Conservation (phyloP, 1,140 invertebrate genomes). For the Drosophila lowei region DNA sequence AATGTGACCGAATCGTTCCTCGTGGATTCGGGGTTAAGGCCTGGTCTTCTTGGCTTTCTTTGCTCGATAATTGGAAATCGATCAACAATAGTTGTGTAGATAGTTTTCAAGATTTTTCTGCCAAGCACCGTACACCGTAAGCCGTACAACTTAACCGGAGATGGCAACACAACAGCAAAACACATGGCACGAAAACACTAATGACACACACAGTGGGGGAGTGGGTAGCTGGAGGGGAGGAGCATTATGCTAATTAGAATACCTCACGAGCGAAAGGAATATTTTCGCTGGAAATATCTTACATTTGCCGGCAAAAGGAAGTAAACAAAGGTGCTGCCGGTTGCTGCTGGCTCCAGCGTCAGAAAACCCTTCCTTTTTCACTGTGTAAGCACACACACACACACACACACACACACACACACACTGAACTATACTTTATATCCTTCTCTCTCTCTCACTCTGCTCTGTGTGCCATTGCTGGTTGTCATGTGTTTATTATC, state of each 20-base stretch:
- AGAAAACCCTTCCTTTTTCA: neutral
- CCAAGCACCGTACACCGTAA: no score
- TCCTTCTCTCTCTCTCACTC: no score
- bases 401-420: no score
- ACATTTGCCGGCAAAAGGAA: conserved; percentile 22
- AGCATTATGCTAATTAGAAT: conserved; percentile 48
- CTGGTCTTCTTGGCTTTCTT: no score
- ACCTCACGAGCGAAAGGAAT: conserved; percentile 47
- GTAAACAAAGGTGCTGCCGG: no score
- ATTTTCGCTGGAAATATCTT: conserved; percentile 49
- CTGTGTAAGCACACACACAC: no score
- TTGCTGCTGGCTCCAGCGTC: conserved; percentile 2
- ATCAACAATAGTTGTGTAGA: no score
- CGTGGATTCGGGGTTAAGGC: no score
- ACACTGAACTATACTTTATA: no score
- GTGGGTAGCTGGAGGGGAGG: neutral
- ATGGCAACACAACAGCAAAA: conserved; percentile 37
- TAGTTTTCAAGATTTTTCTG: no score
- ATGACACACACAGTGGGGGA: conserved; percentile 39
- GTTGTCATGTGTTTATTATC: conserved; percentile 59
- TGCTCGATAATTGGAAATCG: no score
- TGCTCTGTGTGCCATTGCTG: neutral
- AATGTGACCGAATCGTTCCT: no score
- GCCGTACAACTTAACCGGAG: conserved; percentile 11
- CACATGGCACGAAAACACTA: conserved; percentile 56